Evolutionary conservation across 2,888 invertebrate genomes (phyloP), one percentile per base, ranked within the genome.

Genomic region (Lapara coniferarum): DNA sequence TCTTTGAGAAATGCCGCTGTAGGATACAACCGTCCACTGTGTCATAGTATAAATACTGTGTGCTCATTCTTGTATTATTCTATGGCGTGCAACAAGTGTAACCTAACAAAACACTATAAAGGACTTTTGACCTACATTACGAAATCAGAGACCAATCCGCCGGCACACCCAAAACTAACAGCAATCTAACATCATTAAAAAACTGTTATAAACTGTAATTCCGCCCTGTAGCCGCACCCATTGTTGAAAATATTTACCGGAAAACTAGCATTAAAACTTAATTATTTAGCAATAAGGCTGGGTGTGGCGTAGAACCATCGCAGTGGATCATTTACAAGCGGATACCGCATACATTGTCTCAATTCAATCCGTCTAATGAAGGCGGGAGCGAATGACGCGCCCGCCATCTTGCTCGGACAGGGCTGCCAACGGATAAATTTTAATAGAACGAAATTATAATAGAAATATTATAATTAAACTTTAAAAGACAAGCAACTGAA

Each of bases 281-380:
- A 53, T 52, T 58, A 68, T 70, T 67, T 66, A 30, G 69, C 67
- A 70, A 71, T 70, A 69, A 10, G 67, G n/a, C 19, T 30, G 69
- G 71, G 71, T 66, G 66, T 57, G 70, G 49, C 66, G 55, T 30
- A 19, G 59, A 59, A 51, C 59, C 52, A 69, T 19, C 63, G 58
- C 37, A 30, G 66, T 67, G 25, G 68, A 69, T 69, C 52, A 69
- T 69, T 69, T 59, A 44, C 63, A 63, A 69, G 75, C 83, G 83
- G 85, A 85, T 85, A 82, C 79, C 80, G 77, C 77, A 76, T 79
- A 83, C 86, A 85, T 86, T 89, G 89, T 89, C 83, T 88, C 82
- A 74, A 81, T 84, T 85, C 88, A 86, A 87, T 89, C 83, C 83
- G 80, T 83, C 82, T 88, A 86, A 86, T 87, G 86, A 89, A 85